phyloP scores from a whole-genome alignment of 2,113 vertebrate genomes.

The Cepphus grylle region DNA sequence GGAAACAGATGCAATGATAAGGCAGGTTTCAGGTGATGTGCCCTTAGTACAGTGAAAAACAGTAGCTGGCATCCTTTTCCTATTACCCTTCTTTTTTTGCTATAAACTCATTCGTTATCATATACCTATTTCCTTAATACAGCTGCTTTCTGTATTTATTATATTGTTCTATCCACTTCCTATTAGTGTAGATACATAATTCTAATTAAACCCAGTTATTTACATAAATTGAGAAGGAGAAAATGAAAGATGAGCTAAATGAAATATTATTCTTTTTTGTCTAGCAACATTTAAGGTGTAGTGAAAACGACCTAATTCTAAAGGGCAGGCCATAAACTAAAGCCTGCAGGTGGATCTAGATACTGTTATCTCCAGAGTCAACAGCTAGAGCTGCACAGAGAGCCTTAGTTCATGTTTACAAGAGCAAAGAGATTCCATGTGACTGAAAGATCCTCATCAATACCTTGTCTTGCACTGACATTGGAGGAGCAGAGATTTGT shows the following conservation, averaged over 20 bases:
- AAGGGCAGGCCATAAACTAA: neutral
- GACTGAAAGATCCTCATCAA: neutral
- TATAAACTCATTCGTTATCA: neutral
- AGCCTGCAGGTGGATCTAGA: neutral
- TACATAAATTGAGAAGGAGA: neutral
- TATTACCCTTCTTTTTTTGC: neutral
- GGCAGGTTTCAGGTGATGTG: neutral
- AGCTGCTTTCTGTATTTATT: neutral
- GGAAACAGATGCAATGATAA: neutral
- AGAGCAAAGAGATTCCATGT: neutral
- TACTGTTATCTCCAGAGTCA: constrained; percentile 51
- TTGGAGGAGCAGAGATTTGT: neutral
- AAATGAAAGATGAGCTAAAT: neutral
- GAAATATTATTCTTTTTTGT: neutral
- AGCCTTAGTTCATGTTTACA: neutral
- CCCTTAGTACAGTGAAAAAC: neutral
- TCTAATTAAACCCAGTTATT: neutral
- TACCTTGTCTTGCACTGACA: neutral
- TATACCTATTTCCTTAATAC: rapidly evolving
- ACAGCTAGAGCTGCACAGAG: neutral
- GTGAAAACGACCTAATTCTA: neutral
- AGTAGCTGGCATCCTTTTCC: neutral
- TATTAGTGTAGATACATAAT: neutral
- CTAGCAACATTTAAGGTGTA: neutral
- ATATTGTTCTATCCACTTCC: neutral